A percentile compares a stretch with the other conserved stretches of the same genome.
phyloP scores from a whole-genome alignment of 1,140 invertebrate species.

The Lutraria rhynchaena region DNA sequence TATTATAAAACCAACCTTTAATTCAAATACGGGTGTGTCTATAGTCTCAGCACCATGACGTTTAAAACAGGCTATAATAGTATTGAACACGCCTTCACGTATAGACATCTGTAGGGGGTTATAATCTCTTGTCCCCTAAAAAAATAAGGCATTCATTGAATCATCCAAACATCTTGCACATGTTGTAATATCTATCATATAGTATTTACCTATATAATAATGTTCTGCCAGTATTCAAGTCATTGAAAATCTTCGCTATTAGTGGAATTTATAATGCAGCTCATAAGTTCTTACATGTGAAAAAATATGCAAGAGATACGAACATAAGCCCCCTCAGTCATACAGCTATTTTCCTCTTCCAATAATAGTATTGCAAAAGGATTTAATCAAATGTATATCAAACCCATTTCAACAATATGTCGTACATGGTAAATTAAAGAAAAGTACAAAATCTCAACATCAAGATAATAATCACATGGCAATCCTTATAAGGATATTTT shows the following conservation, averaged over 20 bases:
- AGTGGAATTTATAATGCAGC: not conserved
- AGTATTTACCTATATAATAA: not conserved
- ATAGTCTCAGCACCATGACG: constrained; percentile 99
- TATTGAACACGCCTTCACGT: constrained; percentile 93
- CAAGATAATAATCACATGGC: too few species aligned
- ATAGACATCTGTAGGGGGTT: constrained; percentile 97
- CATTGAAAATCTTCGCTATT: not conserved
- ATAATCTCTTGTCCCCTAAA: constrained; percentile 96
- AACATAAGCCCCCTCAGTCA: too few species aligned
- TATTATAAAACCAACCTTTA: constrained; percentile 92
- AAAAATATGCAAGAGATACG: too few species aligned
- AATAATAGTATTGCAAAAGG: too few species aligned
- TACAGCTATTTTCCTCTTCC: too few species aligned
- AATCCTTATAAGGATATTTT: too few species aligned
- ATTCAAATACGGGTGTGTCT: constrained; percentile 99
- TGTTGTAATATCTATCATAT: too few species aligned
- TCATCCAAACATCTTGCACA: not conserved
- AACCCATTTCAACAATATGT: too few species aligned
- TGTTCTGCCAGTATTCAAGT: not conserved
- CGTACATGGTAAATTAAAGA: too few species aligned
- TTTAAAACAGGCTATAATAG: constrained; percentile 96
- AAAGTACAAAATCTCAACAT: too few species aligned
- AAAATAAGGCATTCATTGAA: not conserved
- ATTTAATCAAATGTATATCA: too few species aligned
- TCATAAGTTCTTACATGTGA: too few species aligned